Conservation (phyloP, 2,797 vertebrate species). For the Eurystomus glaucurus region DNA sequence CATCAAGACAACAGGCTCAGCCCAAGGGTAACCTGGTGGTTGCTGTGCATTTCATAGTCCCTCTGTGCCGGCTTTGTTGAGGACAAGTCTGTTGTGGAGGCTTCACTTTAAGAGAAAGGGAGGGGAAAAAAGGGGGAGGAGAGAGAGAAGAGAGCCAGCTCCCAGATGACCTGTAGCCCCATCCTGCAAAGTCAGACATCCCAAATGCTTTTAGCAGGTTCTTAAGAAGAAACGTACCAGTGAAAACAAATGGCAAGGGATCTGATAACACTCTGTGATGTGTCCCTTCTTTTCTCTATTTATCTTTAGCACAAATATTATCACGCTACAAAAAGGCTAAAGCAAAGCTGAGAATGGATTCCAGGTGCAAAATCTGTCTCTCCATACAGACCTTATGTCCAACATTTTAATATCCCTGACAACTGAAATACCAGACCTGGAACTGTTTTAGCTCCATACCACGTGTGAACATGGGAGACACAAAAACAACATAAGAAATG, state of each 20-base stretch:
- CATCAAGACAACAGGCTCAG: background rate
- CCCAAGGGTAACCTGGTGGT: background rate
- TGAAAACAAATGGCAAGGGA: background rate
- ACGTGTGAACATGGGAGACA: background rate
- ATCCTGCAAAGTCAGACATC: background rate
- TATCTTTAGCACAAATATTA: background rate
- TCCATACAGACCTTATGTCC: accelerated
- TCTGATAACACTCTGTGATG: background rate
- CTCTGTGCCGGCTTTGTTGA: background rate
- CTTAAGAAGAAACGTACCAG: background rate
- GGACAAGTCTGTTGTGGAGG: background rate
- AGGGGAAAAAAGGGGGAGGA: no score
- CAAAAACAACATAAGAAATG: background rate
- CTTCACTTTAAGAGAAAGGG: background rate
- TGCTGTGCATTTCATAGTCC: background rate
- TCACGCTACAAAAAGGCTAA: background rate
- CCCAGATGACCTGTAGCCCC: background rate
- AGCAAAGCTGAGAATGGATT: background rate
- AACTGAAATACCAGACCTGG: background rate
- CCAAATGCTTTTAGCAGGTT: background rate
- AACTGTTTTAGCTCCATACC: background rate
- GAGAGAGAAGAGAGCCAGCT: background rate
- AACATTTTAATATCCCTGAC: background rate
- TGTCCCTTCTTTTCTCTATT: background rate
- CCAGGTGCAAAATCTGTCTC: background rate